phyloP scores from a whole-genome alignment of 2,113 vertebrate genomes.

The Phyllostomus discolor region DNA sequence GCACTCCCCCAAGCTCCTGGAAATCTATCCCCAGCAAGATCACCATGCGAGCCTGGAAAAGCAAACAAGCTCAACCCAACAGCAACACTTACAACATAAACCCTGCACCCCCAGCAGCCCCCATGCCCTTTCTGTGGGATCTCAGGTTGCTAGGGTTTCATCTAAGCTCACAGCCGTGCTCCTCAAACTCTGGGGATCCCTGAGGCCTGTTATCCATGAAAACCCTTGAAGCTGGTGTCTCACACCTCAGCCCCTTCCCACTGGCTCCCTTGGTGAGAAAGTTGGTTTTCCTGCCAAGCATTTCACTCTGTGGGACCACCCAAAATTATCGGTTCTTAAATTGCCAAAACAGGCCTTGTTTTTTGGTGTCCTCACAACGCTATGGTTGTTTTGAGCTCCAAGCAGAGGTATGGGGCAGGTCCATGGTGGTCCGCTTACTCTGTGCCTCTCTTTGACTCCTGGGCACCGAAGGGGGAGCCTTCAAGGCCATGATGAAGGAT shows the following conservation, averaged over 20 bases:
- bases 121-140: background rate
- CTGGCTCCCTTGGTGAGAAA: background rate
- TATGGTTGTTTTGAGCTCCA: background rate
- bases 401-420: background rate
- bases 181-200: background rate
- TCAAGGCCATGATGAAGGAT: background rate
- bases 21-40: background rate
- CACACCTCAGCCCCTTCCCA: background rate
- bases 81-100: background rate
- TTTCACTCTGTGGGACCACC: background rate
- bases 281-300: background rate
- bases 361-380: background rate
- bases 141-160: background rate
- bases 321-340: background rate
- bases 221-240: background rate
- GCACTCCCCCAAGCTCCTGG: background rate
- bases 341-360: background rate
- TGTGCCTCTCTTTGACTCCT: background rate
- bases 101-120: too few relatives aligned
- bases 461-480: background rate
- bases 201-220: background rate
- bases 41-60: background rate
- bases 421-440: fast-evolving
- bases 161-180: background rate
- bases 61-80: background rate